Evolutionary conservation across 2,888 invertebrate species (phyloP).

Genomic region (Lasioglossum calceatum): DNA sequence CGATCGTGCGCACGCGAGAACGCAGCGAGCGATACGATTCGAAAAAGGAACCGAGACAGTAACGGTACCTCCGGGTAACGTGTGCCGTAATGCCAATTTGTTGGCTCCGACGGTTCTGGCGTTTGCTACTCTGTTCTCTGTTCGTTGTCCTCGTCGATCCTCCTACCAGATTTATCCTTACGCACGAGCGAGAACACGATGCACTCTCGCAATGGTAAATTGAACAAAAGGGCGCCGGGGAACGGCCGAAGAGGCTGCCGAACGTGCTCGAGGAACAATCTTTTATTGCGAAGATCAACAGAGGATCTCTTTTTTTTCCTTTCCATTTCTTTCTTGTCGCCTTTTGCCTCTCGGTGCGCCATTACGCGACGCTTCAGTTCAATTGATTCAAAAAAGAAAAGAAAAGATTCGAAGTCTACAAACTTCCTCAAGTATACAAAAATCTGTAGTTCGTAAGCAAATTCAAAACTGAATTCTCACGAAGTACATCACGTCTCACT

Average conservation of each 20-base stretch:
- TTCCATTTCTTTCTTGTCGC: neutral
- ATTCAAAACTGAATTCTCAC: neutral
- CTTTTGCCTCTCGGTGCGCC: neutral
- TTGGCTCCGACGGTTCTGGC: conserved; percentile 59
- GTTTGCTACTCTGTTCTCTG: conserved; percentile 28
- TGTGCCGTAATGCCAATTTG: conserved; percentile 75
- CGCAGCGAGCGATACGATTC: conserved; percentile 58
- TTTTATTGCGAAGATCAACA: conserved; percentile 65
- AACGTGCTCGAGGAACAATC: conserved; percentile 64
- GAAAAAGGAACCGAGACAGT: conserved; percentile 65
- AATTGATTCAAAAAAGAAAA: neutral
- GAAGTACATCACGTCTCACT: neutral
- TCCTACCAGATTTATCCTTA: conserved; percentile 42
- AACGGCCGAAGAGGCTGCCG: conserved; percentile 33
- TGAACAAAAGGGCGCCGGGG: conserved; percentile 65
- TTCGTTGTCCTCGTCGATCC: conserved; percentile 18
- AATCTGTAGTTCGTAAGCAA: neutral
- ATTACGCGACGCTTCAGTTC: neutral
- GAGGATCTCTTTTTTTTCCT: conserved; percentile 20
- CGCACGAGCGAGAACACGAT: conserved; percentile 35
- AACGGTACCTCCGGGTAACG: conserved; percentile 71
- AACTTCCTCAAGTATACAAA: neutral
- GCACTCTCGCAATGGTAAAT: conserved; percentile 70
- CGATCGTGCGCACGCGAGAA: conserved; percentile 52
- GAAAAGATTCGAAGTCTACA: too few species aligned